A percentile compares a stretch with the other conserved stretches of the same genome.
Conservation (phyloP, 2,888 invertebrate genomes). For the Apantesis nais region DNA sequence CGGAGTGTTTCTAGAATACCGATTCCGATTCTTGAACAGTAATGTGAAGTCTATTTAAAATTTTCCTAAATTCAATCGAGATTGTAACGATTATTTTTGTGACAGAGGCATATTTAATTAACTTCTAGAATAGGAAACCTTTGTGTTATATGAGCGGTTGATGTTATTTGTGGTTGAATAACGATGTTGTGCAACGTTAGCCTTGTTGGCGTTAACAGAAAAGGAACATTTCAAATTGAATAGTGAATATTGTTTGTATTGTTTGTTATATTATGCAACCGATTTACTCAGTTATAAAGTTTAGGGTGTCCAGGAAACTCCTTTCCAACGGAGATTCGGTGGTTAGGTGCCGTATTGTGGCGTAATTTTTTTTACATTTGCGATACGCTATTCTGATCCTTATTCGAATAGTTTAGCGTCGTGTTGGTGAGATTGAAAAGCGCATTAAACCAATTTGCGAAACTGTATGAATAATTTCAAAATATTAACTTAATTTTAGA, state of each 20-base stretch:
- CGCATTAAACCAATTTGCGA: not conserved
- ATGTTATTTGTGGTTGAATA: not conserved
- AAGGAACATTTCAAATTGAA: not conserved
- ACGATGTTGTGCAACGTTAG: not conserved
- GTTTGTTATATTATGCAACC: not conserved
- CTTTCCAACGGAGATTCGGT: not conserved
- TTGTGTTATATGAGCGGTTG: not conserved
- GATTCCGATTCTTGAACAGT: slow-evolving; percentile 1
- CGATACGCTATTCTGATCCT: not conserved
- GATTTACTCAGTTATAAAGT: not conserved
- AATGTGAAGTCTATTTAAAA: not conserved
- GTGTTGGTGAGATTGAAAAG: not conserved
- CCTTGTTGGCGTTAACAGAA: not conserved
- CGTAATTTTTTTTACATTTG: not conserved
- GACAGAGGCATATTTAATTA: not conserved
- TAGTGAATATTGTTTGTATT: slow-evolving; percentile 5
- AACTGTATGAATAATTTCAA: too few species aligned
- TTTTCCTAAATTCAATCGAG: not conserved
- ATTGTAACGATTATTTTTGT: not conserved
- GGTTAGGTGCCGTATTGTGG: not conserved
- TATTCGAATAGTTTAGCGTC: not conserved
- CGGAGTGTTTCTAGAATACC: not conserved
- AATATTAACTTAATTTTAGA: too few species aligned
- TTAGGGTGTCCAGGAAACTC: not conserved
- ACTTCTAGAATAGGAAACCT: not conserved